Conservation (phyloP, 2,113 vertebrate genomes). For the Serilophus lunatus region DNA sequence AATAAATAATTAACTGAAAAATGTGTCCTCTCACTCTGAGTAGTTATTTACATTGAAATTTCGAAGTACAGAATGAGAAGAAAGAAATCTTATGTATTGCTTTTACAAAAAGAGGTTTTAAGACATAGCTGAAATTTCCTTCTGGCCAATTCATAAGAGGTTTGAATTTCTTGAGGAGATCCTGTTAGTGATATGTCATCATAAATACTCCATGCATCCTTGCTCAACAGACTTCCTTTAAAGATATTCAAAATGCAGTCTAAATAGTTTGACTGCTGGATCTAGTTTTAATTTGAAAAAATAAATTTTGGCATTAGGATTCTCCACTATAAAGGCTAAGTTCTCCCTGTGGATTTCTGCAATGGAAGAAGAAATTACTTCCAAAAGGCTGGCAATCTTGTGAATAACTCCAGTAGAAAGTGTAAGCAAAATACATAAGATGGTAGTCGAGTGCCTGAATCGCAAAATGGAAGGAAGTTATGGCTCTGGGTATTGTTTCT, state of each 20-base stretch:
- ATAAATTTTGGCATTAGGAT: background rate
- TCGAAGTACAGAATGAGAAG: background rate
- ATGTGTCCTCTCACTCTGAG: background rate
- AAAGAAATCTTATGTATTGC: background rate
- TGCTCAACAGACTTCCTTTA: background rate
- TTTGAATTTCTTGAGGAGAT: background rate
- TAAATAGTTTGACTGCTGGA: background rate
- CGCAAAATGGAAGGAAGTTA: background rate
- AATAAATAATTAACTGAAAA: background rate
- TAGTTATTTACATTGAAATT: background rate
- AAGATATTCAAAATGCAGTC: background rate
- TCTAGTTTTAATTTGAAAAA: constrained; percentile 39
- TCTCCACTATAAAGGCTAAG: background rate
- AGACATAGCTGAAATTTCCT: background rate
- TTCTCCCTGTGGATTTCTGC: background rate
- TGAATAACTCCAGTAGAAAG: background rate
- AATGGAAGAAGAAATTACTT: background rate
- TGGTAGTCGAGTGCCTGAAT: background rate
- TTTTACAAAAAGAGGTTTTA: background rate
- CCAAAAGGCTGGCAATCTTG: background rate
- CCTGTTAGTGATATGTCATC: background rate
- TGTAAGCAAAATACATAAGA: constrained; percentile 12
- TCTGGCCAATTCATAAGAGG: background rate
- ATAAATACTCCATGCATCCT: background rate
- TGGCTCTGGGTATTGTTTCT: background rate